Percentiles rank a stretch among this genome's conserved stretches.
Conservation (phyloP, 2,113 vertebrate genomes). For the Murina feae region DNA sequence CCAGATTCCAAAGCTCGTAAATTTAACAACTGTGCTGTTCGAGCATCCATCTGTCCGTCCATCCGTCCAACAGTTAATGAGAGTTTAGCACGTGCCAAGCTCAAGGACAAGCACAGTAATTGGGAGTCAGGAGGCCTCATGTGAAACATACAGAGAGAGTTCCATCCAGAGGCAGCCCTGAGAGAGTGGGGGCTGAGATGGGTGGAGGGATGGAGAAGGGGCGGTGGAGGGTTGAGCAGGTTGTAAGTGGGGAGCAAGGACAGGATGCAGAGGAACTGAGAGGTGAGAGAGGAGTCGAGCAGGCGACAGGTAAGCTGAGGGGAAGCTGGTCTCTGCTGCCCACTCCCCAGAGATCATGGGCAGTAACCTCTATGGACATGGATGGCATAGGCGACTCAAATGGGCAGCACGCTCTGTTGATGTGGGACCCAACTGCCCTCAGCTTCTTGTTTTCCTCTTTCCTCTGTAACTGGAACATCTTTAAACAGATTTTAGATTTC, state of each 20-base stretch:
- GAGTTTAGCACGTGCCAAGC: background rate
- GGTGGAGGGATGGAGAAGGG: too few relatives aligned
- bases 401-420: background rate
- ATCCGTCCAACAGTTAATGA: background rate
- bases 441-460: background rate
- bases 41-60: background rate
- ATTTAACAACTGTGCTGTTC: background rate
- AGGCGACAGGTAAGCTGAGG: too few relatives aligned
- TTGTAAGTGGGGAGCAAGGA: background rate
- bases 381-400: background rate
- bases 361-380: background rate
- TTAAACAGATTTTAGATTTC: background rate
- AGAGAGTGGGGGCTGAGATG: too few relatives aligned
- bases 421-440: background rate
- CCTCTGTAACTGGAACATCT: background rate
- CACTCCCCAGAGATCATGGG: accelerated
- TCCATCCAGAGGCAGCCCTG: background rate
- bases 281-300: too few relatives aligned
- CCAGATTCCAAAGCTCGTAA: background rate
- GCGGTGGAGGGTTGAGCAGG: background rate
- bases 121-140: background rate
- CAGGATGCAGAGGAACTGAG: background rate
- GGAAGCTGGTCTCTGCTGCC: background rate
- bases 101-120: background rate
- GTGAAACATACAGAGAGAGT: background rate